Percentiles rank a stretch among this genome's conserved stretches.
These are phyloP conservation scores for Heteromurus nitidus DNA, from an alignment of 2,888 invertebrate species.

Conservation along the genomic window DNA sequence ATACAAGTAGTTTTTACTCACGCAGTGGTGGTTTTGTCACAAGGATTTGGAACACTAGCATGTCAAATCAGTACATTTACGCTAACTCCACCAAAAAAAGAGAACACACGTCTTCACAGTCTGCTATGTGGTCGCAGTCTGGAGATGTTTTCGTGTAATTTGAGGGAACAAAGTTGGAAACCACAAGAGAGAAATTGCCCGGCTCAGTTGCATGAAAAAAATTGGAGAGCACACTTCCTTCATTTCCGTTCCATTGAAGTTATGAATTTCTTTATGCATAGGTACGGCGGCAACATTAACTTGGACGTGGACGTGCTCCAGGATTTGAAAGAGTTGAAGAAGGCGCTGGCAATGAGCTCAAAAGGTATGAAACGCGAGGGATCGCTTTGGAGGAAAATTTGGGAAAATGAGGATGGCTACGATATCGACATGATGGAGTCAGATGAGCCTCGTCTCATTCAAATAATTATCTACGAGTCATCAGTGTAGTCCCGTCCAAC, in stretches of 20 bases:
- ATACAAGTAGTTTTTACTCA: no score
- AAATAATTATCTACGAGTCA: conserved; percentile 91
- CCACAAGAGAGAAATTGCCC: neutral
- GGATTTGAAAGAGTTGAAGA: conserved; percentile 73
- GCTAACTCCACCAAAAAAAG: neutral
- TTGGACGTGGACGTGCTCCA: conserved; percentile 74
- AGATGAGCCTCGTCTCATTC: conserved; percentile 82
- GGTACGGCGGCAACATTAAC: conserved; percentile 75
- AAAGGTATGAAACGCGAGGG: conserved; percentile 72
- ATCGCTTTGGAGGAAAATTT: conserved; percentile 73
- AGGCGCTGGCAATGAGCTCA: conserved; percentile 72
- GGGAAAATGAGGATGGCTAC: conserved; percentile 74
- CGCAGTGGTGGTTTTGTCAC: neutral
- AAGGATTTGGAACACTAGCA: neutral
- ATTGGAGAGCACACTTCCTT: neutral
- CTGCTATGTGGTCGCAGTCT: no score
- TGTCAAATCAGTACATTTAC: neutral
- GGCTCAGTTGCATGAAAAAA: neutral
- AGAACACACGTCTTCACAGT: neutral
- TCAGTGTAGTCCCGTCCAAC: conserved; percentile 80
- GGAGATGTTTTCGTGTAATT: no score
- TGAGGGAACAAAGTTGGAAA: no score
- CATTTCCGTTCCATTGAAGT: neutral
- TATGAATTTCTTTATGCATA: conserved; percentile 32
- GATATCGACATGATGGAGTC: conserved; percentile 78